A percentile compares a stretch with the other conserved stretches of the same genome.
Conservation (phyloP, 2,797 vertebrate genomes). For the Rhinogobio ventralis region DNA sequence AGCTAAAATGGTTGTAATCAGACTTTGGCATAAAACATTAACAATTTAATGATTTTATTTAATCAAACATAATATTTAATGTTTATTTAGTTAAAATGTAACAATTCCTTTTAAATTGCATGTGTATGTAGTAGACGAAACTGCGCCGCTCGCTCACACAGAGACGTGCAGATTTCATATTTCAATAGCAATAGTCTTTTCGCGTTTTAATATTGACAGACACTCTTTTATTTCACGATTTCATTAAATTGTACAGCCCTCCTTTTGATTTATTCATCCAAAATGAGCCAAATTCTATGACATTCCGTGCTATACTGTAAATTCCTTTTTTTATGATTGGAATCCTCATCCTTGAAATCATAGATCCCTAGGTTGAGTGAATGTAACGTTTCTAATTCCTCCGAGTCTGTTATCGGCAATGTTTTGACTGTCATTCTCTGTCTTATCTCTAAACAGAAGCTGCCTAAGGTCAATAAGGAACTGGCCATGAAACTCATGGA, state of each 20-base stretch:
- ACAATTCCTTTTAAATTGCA: not conserved
- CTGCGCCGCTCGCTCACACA: not conserved
- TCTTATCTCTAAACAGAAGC: conserved; percentile 78
- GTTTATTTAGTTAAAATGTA: not conserved
- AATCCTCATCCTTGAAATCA: not conserved
- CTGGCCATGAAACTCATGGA: conserved; percentile 95
- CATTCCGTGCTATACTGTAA: not conserved
- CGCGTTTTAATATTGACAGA: not conserved
- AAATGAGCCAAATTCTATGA: not conserved
- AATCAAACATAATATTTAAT: not conserved
- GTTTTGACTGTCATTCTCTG: not conserved
- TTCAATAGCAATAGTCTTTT: not conserved
- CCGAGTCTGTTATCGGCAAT: not conserved
- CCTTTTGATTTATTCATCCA: not conserved
- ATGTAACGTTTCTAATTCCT: not conserved
- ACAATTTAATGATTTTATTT: not conserved
- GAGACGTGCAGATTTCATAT: not conserved
- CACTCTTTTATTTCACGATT: not conserved
- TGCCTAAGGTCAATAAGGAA: conserved; percentile 96
- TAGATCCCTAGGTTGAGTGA: not conserved
- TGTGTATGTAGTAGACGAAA: not conserved
- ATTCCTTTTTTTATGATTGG: not conserved
- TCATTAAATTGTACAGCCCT: too few species aligned
- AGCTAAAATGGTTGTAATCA: not conserved
- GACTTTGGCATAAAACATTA: not conserved